These are phyloP conservation scores for Oreocharis arfaki DNA, from an alignment of 2,113 vertebrate genomes.

Conservation along the genomic window DNA sequence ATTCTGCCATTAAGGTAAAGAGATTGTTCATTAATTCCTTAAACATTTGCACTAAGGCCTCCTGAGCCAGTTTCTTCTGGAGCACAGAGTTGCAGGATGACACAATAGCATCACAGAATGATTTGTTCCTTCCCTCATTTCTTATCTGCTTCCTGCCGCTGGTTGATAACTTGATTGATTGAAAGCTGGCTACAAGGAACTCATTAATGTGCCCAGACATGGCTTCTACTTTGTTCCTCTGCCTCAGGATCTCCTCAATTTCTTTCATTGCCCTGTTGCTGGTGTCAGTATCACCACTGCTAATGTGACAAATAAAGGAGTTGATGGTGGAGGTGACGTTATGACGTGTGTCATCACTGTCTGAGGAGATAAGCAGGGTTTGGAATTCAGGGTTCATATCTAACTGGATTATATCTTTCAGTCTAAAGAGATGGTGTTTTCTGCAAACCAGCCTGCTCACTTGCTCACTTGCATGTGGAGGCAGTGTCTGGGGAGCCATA, in stretches of 20 bases:
- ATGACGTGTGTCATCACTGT: constrained; percentile 77
- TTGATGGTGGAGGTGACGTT: constrained; percentile 79
- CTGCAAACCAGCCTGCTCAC: constrained; percentile 67
- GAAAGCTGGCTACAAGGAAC: constrained; percentile 82
- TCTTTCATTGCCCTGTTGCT: constrained; percentile 79
- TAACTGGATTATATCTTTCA: constrained; percentile 74
- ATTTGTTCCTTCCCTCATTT: constrained; percentile 77
- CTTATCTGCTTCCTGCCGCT: constrained; percentile 80
- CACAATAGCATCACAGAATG: constrained; percentile 80
- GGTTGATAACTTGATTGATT: constrained; percentile 81
- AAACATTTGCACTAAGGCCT: constrained; percentile 77
- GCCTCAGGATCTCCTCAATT: constrained; percentile 79
- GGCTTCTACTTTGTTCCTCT: constrained; percentile 77
- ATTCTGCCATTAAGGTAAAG: constrained; percentile 77
- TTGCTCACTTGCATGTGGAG: constrained; percentile 71
- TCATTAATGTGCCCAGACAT: constrained; percentile 85
- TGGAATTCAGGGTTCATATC: constrained; percentile 75
- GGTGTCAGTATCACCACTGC: constrained; percentile 78
- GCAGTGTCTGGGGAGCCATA: constrained; percentile 67
- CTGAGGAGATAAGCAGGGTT: constrained; percentile 70
- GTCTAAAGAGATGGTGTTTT: constrained; percentile 67
- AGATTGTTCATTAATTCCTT: constrained; percentile 80
- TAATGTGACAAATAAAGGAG: constrained; percentile 80
- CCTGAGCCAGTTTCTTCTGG: constrained; percentile 74
- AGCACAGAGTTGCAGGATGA: constrained; percentile 75